These are phyloP conservation scores for Pardosa pseudoannulata DNA, from an alignment of 2,888 invertebrate genomes.

Conservation along the genomic window DNA sequence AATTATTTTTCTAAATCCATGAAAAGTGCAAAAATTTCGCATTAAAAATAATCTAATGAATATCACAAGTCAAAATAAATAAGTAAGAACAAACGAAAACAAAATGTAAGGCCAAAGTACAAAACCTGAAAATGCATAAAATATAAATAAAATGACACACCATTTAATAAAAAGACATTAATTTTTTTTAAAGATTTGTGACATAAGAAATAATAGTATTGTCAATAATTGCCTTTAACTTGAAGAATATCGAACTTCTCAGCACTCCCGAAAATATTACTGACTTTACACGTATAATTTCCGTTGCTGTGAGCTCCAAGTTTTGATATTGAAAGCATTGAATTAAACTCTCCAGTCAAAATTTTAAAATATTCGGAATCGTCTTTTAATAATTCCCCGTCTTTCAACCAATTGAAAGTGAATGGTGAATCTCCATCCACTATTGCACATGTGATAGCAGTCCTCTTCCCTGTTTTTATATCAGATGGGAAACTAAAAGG, in stretches of 20 bases:
- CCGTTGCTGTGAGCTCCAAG: constrained; percentile 54
- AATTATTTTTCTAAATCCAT: too few species aligned
- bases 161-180: too few species aligned
- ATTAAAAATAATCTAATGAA: too few species aligned
- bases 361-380: not conserved
- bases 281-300: constrained; percentile 52
- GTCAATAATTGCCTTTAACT: constrained; percentile 26
- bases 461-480: constrained; percentile 5
- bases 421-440: constrained; percentile 68
- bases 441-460: constrained; percentile 49
- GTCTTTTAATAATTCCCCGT: not conserved
- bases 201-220: too few species aligned
- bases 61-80: too few species aligned
- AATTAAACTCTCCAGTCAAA: constrained; percentile 2
- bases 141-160: too few species aligned
- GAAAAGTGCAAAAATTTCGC: too few species aligned
- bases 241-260: constrained; percentile 1
- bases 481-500: constrained; percentile 38
- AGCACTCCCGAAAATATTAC: constrained; percentile 45
- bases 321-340: constrained; percentile 34
- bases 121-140: too few species aligned
- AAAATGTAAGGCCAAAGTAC: too few species aligned
- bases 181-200: too few species aligned
- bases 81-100: too few species aligned
- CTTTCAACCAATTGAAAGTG: constrained; percentile 65